Conservation (phyloP, 2,888 invertebrate genomes). For the Oscheius sp. region DNA sequence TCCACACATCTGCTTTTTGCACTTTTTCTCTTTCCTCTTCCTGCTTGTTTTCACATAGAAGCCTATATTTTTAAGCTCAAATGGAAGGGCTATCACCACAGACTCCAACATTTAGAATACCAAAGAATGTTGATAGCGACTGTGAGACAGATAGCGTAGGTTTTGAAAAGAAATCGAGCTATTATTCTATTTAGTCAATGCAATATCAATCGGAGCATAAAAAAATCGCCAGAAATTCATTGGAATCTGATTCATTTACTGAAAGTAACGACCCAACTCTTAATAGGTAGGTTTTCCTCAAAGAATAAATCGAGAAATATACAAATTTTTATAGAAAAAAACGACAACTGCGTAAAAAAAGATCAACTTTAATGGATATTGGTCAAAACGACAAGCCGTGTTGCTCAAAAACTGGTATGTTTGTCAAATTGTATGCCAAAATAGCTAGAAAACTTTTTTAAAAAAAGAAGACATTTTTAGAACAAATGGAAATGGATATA, state of each 20-base stretch:
- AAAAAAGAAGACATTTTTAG: background rate
- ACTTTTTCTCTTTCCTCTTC: background rate
- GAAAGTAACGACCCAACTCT: constrained; percentile 35
- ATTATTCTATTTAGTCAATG: background rate
- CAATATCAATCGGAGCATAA: constrained; percentile 10
- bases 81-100: no score
- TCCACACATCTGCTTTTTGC: background rate
- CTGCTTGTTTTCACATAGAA: no score
- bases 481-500: constrained; percentile 27
- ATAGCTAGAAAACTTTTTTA: background rate
- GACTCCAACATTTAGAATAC: background rate
- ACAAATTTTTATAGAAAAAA: constrained; percentile 30
- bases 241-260: constrained; percentile 56
- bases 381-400: background rate
- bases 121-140: background rate
- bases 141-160: background rate
- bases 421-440: background rate
- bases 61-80: no score
- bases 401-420: constrained; percentile 7
- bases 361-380: constrained; percentile 23
- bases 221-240: constrained; percentile 41
- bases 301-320: no score
- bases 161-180: background rate
- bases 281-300: constrained; percentile 31
- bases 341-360: constrained; percentile 26